phyloP scores from a whole-genome alignment of 2,113 vertebrate species.

The Neofelis nebulosa region DNA sequence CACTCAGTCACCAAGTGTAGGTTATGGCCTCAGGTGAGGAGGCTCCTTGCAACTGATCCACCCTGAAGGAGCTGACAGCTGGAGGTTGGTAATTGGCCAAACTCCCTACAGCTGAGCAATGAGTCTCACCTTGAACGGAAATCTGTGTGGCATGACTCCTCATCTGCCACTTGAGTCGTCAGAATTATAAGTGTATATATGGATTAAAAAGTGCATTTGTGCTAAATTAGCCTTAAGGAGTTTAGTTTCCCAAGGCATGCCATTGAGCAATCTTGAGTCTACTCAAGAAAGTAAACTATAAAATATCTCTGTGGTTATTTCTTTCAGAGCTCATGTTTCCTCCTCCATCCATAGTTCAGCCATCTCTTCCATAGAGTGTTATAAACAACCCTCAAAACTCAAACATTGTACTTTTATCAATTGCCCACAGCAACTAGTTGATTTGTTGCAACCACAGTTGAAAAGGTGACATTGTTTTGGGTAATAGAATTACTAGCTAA shows the following conservation, averaged over 20 bases:
- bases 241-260: not conserved
- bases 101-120: not conserved
- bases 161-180: not conserved
- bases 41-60: not conserved
- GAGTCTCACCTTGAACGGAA: not conserved
- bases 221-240: not conserved
- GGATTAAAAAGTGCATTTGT: not conserved
- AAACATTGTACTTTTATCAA: not conserved
- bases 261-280: not conserved
- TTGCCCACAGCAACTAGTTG: not conserved
- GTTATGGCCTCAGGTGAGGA: fast-evolving
- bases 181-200: not conserved
- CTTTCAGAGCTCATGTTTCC: not conserved
- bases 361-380: not conserved
- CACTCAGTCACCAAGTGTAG: not conserved
- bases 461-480: not conserved
- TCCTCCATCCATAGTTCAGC: not conserved
- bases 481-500: not conserved
- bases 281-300: not conserved
- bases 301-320: not conserved
- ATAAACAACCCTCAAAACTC: not conserved
- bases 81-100: not conserved
- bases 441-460: not conserved
- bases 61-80: not conserved
- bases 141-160: not conserved